Evolutionary conservation across 2,888 invertebrate genomes (phyloP), one percentile per base, ranked within the genome.

Genomic region (Aporophyla nigra): DNA sequence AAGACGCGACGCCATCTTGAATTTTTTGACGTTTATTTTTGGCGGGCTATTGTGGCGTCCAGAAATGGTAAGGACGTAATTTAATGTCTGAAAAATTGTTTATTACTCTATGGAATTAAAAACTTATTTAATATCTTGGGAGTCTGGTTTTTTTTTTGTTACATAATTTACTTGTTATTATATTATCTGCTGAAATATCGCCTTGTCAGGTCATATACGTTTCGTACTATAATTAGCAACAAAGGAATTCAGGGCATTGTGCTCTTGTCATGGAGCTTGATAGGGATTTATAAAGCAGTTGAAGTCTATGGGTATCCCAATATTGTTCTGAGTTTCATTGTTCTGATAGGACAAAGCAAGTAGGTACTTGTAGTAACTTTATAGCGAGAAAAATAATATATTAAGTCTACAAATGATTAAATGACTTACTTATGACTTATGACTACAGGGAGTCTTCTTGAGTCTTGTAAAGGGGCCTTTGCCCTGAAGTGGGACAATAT

Each of bases 21-120:
- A 92, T 93, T 95, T 94, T 95, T 95, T 95, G 95, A 95, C 93
- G 95, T 96, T 96, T 96, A 96, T 96, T 96, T 96, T 94, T 96
- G 95, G 93, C 94, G 95, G 91, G 93, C 90, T 92, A 93, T 92
- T 93, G 89, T 82, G 82, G 89, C 84, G 89, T 88, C 89, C 92
- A 92, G 91, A 92, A 92, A 94, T 91, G 92, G 92, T 91, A 90
- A 92, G 90, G 90, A 86, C 87, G 81, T 86, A 78, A 33, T 46
- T 82, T 86, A 86, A 87, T 85, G 83, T 80, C 87, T 82, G 74
- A 78, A 77, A 87, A 51, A 87, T 84, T 77, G 78, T 83, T 82
- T 84, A 82, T 84, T 82, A 68, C 61, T 77, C 58, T 76, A 83
- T 81, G 10, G 73, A 70, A 77, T 78, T 79, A 68, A 76, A 79